Percentiles rank a stretch among this genome's conserved stretches.
Conservation (phyloP, 2,888 invertebrate species). For the Netelia melanura region DNA sequence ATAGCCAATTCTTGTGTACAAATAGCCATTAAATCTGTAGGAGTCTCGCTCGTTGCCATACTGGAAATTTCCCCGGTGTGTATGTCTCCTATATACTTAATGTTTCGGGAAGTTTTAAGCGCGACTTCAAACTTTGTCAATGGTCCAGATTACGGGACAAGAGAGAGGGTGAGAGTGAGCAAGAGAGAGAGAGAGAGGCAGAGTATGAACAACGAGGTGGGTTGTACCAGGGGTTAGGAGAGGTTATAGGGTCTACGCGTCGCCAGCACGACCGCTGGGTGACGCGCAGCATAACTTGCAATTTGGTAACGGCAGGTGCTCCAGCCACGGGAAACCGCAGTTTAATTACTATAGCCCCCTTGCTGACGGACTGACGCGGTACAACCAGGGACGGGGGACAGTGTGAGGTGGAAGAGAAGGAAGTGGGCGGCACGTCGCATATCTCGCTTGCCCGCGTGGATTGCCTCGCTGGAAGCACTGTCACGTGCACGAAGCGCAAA, state of each 20-base stretch:
- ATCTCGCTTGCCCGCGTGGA: conserved; percentile 74
- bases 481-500: conserved; percentile 81
- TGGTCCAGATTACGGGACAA: conserved; percentile 30
- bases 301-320: conserved; percentile 82
- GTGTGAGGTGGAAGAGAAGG: neutral
- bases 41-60: neutral
- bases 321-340: conserved; percentile 82
- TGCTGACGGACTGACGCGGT: conserved; percentile 31
- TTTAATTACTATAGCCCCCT: conserved; percentile 81
- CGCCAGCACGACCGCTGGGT: conserved; percentile 74
- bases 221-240: conserved; percentile 29
- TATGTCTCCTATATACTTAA: conserved; percentile 11
- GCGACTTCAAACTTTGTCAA: conserved; percentile 65
- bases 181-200: conserved; percentile 30
- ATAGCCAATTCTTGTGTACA: neutral
- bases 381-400: neutral
- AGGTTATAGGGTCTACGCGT: conserved; percentile 53
- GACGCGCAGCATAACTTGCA: conserved; percentile 82
- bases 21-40: conserved; percentile 15
- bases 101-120: conserved; percentile 54
- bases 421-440: conserved; percentile 43
- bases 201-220: conserved; percentile 42
- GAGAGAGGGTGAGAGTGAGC: conserved; percentile 31
- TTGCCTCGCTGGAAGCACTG: conserved; percentile 81
- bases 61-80: neutral